phyloP scores from a whole-genome alignment of 2,113 vertebrate species.

The Atractosteus spatula region DNA sequence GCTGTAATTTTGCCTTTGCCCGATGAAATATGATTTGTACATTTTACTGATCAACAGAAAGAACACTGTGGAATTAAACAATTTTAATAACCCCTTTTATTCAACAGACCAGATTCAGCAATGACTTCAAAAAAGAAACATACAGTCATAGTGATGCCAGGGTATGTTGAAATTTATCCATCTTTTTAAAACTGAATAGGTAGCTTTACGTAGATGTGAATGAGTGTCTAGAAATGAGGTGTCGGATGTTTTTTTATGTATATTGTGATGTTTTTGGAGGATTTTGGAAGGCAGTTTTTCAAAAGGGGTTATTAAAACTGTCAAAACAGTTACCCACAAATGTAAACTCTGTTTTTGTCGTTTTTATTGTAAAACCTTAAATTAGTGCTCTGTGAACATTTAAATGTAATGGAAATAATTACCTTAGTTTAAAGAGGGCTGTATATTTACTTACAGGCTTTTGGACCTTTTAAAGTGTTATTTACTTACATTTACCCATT shows the following conservation, averaged over 20 bases:
- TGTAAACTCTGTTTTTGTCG: background rate
- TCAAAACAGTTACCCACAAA: conserved; percentile 32
- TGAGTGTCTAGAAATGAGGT: background rate
- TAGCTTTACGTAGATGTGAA: background rate
- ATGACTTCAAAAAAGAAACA: conserved; percentile 60
- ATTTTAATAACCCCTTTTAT: conserved; percentile 51
- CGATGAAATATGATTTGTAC: no score
- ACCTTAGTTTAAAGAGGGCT: no score
- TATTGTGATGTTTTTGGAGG: background rate
- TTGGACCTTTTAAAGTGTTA: no score
- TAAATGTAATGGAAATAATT: no score
- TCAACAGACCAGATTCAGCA: conserved; percentile 53
- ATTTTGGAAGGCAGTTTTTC: background rate
- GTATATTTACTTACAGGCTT: no score
- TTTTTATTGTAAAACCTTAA: no score
- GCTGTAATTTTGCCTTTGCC: no score
- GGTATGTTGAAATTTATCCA: conserved; percentile 51
- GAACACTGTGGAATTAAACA: background rate
- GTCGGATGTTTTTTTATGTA: background rate
- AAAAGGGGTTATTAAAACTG: conserved; percentile 53
- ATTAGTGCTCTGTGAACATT: no score
- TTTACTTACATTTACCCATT: no score
- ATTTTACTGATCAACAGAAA: background rate
- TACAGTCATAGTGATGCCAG: conserved; percentile 56
- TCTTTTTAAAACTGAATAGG: conserved; percentile 8